Evolutionary conservation across 2,888 invertebrate genomes (phyloP).

Genomic region (Ochropleura plecta): DNA sequence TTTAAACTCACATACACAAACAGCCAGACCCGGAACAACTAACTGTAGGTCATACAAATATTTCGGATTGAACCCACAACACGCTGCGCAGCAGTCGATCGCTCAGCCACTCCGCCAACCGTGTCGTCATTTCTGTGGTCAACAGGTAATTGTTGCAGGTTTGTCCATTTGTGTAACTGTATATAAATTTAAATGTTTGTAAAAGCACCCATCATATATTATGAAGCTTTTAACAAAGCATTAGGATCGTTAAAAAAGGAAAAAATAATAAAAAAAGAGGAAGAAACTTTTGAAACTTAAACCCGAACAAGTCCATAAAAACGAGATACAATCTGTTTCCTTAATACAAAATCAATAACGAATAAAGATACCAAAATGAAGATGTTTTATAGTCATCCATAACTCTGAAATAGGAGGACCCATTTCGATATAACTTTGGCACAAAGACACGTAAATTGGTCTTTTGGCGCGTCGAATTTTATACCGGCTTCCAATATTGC

Average conservation of each 20-base stretch:
- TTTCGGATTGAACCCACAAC: too few species aligned
- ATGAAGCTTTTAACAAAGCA: background rate
- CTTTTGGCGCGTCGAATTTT: conserved; percentile 34
- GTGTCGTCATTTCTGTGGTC: too few species aligned
- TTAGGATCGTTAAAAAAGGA: background rate
- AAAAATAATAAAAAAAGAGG: too few species aligned
- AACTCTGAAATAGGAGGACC: conserved; percentile 30
- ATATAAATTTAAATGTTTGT: too few species aligned
- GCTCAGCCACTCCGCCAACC: too few species aligned
- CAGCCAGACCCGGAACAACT: too few species aligned
- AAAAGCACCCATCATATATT: too few species aligned
- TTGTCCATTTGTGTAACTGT: too few species aligned
- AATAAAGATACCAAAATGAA: conserved; percentile 39
- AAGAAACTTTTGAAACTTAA: background rate
- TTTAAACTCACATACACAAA: too few species aligned
- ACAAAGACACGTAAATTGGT: conserved; percentile 36
- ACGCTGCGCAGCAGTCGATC: too few species aligned
- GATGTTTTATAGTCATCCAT: conserved; percentile 36
- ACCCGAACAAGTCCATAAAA: conserved; percentile 21
- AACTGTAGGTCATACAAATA: too few species aligned
- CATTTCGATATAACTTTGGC: conserved; percentile 30
- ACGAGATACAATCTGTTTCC: conserved; percentile 14
- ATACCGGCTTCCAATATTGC: conserved; percentile 33
- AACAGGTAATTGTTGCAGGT: too few species aligned
- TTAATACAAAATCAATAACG: conserved; percentile 37